Evolutionary conservation across 2,797 vertebrate species (phyloP), one percentile per base, ranked within the genome.

Genomic region (Falco rusticolus): DNA sequence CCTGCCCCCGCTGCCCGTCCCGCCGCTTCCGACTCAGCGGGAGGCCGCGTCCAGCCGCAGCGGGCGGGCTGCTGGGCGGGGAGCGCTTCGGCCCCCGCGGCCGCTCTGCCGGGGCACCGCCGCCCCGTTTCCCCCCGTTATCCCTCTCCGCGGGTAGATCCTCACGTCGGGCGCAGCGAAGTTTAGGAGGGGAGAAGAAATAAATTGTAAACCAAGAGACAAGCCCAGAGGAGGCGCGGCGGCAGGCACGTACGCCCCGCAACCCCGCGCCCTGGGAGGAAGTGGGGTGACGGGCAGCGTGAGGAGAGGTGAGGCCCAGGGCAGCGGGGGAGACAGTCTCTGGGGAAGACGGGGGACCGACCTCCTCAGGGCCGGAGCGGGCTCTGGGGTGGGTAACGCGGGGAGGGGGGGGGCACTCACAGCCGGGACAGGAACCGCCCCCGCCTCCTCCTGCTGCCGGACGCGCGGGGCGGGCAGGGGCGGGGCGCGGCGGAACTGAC

Each of bases 401-500:
- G 39, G 39, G 39, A 3, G 39, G 39, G 3, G 17, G 16, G 22
- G 7, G 51, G 19, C 53, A 74, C 91, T 78, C 88, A 85, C 81
- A 86, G 85, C 85, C 89, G 63, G 91, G 70, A 70, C 92, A 39
- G 66, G 61, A 82, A 28, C 91, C 84, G 87, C 39, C 50, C 87
- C 94, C 93, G 9, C 87, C 87, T 69, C 33, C 89, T 82, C 37
- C 88, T 15, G 79, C 82, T 14, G 79, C 91, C 93, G 82, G 57
- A 54, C 86, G 47, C 81, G 31, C 48, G 22, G 53, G 71, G 71
- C 25, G 39, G 81, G 45, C 12, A 54, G 65, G 80, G 65, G 65
- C 77, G 89, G 63, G 54, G 47, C 61, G 76, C 37, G 65, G 84
- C 90, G 86, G 95, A 96, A 95, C 88, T 96, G 94, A 95, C 95